These are phyloP conservation scores for Drosophila longiperda DNA, from an alignment of 2,888 invertebrate species.

Conservation along the genomic window DNA sequence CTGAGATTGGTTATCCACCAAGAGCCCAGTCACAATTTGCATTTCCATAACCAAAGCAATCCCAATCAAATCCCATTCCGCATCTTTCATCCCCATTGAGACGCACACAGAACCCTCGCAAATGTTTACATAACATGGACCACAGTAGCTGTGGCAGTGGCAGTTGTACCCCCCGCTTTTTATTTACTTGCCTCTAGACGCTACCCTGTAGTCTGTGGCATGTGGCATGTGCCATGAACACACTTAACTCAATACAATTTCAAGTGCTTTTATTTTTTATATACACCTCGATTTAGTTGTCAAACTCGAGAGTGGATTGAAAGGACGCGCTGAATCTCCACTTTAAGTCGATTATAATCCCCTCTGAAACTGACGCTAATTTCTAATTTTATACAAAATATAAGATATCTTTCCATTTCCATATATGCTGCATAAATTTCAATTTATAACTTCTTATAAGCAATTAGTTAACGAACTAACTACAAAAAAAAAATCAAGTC, in stretches of 20 bases:
- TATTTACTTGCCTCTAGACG: slow-evolving; percentile 37
- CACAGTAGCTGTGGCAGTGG: slow-evolving; percentile 30
- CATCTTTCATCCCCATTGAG: neutral
- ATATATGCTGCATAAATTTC: neutral
- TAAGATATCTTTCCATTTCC: neutral
- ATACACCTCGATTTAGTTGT: neutral
- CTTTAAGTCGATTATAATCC: neutral
- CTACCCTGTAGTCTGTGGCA: slow-evolving; percentile 19
- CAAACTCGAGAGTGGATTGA: neutral
- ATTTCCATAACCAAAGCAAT: slow-evolving; percentile 20
- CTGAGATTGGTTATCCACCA: slow-evolving; percentile 9
- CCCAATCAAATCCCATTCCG: slow-evolving; percentile 9
- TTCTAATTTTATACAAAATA: too few relatives aligned
- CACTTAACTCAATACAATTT: neutral
- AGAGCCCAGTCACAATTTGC: slow-evolving; percentile 1
- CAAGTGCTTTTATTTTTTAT: neutral
- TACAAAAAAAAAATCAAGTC: neutral
- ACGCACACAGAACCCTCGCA: slow-evolving; percentile 8
- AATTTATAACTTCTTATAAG: neutral
- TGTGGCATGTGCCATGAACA: neutral
- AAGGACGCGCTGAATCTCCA: neutral
- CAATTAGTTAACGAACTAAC: neutral
- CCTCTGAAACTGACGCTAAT: neutral
- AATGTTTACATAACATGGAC: slow-evolving; percentile 45
- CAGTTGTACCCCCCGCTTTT: slow-evolving; percentile 17